Evolutionary conservation across 2,797 vertebrate species (phyloP).

Genomic region (Carcharodon carcharias): DNA sequence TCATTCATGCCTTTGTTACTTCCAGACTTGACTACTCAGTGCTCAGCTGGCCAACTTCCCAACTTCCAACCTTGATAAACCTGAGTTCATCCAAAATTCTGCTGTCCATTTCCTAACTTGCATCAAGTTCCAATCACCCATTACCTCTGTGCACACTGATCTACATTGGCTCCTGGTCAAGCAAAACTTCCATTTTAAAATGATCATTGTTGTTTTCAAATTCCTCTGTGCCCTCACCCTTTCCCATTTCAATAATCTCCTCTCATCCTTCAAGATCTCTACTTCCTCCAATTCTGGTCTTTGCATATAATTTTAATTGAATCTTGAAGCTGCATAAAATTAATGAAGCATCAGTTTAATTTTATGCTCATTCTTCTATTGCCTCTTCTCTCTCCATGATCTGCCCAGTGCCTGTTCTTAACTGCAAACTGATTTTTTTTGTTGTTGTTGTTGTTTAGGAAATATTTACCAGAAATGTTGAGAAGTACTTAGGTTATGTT

Average conservation of each 20-base stretch:
- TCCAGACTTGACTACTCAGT: too few relatives aligned
- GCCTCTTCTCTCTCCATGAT: neutral
- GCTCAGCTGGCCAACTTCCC: neutral
- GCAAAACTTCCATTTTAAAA: neutral
- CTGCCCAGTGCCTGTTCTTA: neutral
- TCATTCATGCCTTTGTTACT: neutral
- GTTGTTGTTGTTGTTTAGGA: neutral
- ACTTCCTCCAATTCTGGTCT: neutral
- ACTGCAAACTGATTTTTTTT: neutral
- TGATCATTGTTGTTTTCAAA: neutral
- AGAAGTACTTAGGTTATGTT: neutral
- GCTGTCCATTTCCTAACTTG: neutral
- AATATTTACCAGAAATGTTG: neutral
- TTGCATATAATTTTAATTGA: neutral
- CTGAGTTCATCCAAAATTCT: neutral
- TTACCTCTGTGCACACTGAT: neutral
- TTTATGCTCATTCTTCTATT: neutral
- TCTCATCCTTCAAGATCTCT: neutral
- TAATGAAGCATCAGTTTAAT: neutral
- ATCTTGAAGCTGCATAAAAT: neutral
- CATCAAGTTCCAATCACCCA: neutral
- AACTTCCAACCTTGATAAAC: neutral
- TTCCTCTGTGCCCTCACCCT: neutral
- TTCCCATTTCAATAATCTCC: neutral
- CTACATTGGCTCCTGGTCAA: neutral